Percentiles rank a stretch among this genome's conserved stretches.
phyloP scores from a whole-genome alignment of 2,113 vertebrate species.

The chimpanzee (Pan troglodytes) region NHGRI_mPanTro3-v2.1_pri NC_072402.2:90115001-90115500 shows the following conservation, averaged over 20 bases:
- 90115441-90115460: fast-evolving
- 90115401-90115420: background rate
- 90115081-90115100: background rate
- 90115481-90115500: background rate
- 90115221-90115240: background rate
- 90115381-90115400: background rate
- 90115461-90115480: background rate
- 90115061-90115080: background rate
- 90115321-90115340: background rate
- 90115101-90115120: background rate
- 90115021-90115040: background rate
- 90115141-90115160: background rate
- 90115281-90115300: background rate
- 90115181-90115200: background rate
- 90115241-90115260: background rate
- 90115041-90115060: background rate
- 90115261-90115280: background rate
- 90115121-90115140: background rate
- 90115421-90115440: background rate
- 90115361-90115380: fast-evolving
- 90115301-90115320: background rate
- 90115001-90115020: background rate
- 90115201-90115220: background rate
- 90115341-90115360: background rate
- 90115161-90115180: background rate